These are phyloP conservation scores for Dastarcus helophoroides DNA, from an alignment of 2,888 invertebrate genomes.

Conservation along the genomic window DNA sequence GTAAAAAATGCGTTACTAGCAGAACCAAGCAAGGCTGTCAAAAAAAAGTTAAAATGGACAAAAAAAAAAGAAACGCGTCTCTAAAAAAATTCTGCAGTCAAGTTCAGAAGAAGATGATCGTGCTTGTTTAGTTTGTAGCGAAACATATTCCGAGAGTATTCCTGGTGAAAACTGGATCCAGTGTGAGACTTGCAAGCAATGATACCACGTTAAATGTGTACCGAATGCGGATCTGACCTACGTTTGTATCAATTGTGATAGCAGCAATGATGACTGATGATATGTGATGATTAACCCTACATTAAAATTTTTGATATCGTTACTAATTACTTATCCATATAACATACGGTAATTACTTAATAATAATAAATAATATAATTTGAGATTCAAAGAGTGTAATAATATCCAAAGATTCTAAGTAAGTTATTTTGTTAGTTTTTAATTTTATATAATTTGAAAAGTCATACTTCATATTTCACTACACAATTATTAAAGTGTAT, in stretches of 20 bases:
- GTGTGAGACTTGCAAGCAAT: constrained; percentile 15
- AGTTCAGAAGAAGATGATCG: constrained; percentile 18
- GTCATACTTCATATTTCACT: too few relatives aligned
- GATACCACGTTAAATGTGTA: background rate
- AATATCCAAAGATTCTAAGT: too few relatives aligned
- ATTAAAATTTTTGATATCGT: too few relatives aligned
- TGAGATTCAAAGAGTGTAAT: too few relatives aligned
- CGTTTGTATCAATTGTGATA: constrained; percentile 10
- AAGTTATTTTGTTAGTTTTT: constrained; percentile 4
- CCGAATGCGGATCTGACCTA: constrained; percentile 11
- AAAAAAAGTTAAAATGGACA: constrained; percentile 5
- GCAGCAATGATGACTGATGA: constrained; percentile 9
- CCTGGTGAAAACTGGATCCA: constrained; percentile 18
- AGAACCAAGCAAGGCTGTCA: too few relatives aligned
- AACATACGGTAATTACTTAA: too few relatives aligned
- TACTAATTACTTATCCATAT: too few relatives aligned
- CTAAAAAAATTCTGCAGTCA: constrained; percentile 15
- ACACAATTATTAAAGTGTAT: too few relatives aligned
- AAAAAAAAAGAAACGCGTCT: constrained; percentile 11
- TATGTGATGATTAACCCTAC: too few relatives aligned
- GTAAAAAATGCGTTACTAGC: too few relatives aligned
- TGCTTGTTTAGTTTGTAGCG: constrained; percentile 19
- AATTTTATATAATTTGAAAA: too few relatives aligned
- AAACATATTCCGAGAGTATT: constrained; percentile 19
- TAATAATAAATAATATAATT: too few relatives aligned